Evolutionary conservation across 64 coral and sea anemone species (phyloP), one percentile per base, ranked within the genome.

Genomic region (Platygyra sinensis): DNA sequence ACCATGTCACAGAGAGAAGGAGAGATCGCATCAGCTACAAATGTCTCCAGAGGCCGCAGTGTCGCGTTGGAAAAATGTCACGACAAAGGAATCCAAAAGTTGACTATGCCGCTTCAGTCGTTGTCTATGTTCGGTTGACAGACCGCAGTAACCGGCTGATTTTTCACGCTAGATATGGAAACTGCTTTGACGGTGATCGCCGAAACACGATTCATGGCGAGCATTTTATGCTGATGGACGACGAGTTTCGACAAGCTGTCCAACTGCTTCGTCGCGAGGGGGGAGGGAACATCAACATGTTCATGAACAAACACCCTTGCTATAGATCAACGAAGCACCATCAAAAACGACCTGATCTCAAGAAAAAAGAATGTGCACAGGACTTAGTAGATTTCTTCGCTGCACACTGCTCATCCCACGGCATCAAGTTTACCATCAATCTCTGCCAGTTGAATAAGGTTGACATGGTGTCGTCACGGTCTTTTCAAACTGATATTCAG

Each of bases 271-370:
- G 33, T 12, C 62, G 71, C 50, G 62, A 85, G 24, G 52, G n/a
- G 20, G 81, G 63, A 15, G 81, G 81, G 11, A 85, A 27, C 8
- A 71, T 85, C 39, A 51, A 1, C 4, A 42, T 85, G 22, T 85
- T 28, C 62, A 85, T 85, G 81, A 85, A 85, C 81, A 85, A 85
- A 71, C 81, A 85, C n/a, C 81, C 81, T 69, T 85, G 81, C 81
- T 85, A 50, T 72, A 69, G 63, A 29, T 85, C 81, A 85, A 85
- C 81, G 0, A 46, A 31, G n/a, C 61, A 83, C 10, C 80, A 83
- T 0, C 39, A 64, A 33, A 85, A 71, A 24, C 69, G 0, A 3
- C 46, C 81, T 65, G 60, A 16, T 4, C 31, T 83, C 2, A 83
- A 64, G 31, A 65, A 12, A 38, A 83, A 83, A 46, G 36, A 85